Base-by-base conservation (phyloP, 2,888 invertebrate genomes). In the Watsonalla binaria region DNA sequence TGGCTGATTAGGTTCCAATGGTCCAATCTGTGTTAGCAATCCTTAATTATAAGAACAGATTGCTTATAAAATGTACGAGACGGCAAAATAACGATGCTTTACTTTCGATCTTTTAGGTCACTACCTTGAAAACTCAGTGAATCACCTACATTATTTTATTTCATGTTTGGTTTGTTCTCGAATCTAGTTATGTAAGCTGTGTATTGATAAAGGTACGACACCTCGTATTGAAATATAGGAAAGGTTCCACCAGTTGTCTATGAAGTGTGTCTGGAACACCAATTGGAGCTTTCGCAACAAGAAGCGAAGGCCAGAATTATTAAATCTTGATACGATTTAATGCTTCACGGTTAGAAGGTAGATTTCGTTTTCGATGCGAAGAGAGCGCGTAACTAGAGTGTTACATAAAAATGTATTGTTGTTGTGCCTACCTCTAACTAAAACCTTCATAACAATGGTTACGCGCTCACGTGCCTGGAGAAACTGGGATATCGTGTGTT, bases 341-440 rank as follows among this genome's bases (percentile, higher is more conserved):
- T 69, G 74, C 74, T 78, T 78, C 78, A 72, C 74, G 73, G 73
- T 78, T 74, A 65, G 67, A 72, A 75, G 70, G 70, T 66, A 70
- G 74, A 78, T 78, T 78, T 78, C 72, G 64, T 74, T 83, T 82
- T 80, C 72, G 72, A 73, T 76, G 68, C 65, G 69, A 64, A 11
- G 51, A 60, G 65, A 61, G 63, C 65, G 68, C 73, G 70, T 74
- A 80, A 77, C 73, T 67, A 65, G 61, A 65, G 60, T 63, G 72
- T 84, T 84, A 82, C 72, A 78, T 85, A 85, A 84, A 79, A 24
- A 72, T 66, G 67, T 68, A 80, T 80, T 80, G 79, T 80, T 48
- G 49, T 14, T 15, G 37, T 80, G 70, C 74, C 66, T 65, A 53
- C 61, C 62, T 56, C 56, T 51, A 58, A 59, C 61, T 58, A 60